These are phyloP conservation scores for Aspiorhynchus laticeps DNA, from an alignment of 2,113 vertebrate genomes.

Conservation along the genomic window DNA sequence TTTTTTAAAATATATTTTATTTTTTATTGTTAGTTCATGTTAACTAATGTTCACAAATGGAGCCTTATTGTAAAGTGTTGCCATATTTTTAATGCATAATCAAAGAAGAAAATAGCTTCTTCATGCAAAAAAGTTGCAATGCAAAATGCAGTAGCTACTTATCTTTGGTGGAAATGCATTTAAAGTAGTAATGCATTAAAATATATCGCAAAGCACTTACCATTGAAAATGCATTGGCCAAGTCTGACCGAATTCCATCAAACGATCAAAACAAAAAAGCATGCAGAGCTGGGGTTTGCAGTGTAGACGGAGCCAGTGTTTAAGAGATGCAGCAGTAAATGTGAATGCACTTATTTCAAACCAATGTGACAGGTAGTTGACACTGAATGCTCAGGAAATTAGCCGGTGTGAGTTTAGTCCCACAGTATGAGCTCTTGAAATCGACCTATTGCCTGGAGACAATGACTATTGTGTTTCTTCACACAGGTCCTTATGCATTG, in stretches of 20 bases:
- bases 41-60: neutral
- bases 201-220: neutral
- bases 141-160: slow-evolving; percentile 2
- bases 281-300: neutral
- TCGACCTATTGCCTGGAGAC: slow-evolving; percentile 43
- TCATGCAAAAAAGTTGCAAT: neutral
- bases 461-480: slow-evolving; percentile 45
- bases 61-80: neutral
- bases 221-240: neutral
- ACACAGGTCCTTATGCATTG: slow-evolving; percentile 25
- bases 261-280: neutral
- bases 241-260: neutral
- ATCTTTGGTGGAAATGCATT: neutral
- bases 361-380: slow-evolving; percentile 64
- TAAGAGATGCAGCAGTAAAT: slow-evolving; percentile 47
- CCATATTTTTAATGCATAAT: slow-evolving; percentile 1
- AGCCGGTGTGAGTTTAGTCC: slow-evolving; percentile 40
- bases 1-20: too few species aligned
- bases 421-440: slow-evolving; percentile 42
- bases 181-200: neutral
- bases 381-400: slow-evolving; percentile 59
- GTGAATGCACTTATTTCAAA: slow-evolving; percentile 59
- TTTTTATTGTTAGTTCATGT: neutral
- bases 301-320: neutral
- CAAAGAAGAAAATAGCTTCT: neutral